A percentile compares a stretch with the other conserved stretches of the same genome.
phyloP scores from a whole-genome alignment of 2,113 vertebrate genomes.

The Nansenia antarctica region DNA sequence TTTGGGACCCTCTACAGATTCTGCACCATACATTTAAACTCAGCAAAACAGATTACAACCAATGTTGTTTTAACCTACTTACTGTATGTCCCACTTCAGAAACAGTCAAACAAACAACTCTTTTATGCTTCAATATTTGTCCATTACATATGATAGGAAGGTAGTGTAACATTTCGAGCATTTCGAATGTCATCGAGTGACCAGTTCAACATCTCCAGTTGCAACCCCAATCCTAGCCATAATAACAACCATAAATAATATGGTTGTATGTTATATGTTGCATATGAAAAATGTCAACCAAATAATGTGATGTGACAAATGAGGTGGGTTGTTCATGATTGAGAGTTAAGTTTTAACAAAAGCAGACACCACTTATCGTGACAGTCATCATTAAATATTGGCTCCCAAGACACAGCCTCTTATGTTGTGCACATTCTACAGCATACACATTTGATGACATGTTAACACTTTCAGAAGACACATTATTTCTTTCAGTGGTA shows the following conservation, averaged over 20 bases:
- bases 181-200: background rate
- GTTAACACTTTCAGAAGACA: background rate
- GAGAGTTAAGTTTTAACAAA: no score
- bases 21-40: slow-evolving; percentile 39
- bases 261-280: no score
- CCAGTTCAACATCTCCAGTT: background rate
- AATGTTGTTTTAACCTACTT: background rate
- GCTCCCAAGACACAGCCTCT: background rate
- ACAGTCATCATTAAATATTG: no score
- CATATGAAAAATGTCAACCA: no score
- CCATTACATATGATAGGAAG: background rate
- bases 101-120: background rate
- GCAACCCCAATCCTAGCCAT: background rate
- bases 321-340: no score
- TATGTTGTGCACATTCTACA: background rate
- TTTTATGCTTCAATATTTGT: background rate
- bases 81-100: background rate
- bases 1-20: slow-evolving; percentile 2
- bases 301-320: no score
- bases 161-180: background rate
- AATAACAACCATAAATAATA: background rate
- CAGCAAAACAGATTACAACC: background rate
- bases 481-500: background rate
- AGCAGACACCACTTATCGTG: no score
- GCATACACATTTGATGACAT: background rate